A percentile compares a stretch with the other conserved stretches of the same genome.
Conservation (phyloP, 2,113 vertebrate species). For the Nothobranchius furzeri region DNA sequence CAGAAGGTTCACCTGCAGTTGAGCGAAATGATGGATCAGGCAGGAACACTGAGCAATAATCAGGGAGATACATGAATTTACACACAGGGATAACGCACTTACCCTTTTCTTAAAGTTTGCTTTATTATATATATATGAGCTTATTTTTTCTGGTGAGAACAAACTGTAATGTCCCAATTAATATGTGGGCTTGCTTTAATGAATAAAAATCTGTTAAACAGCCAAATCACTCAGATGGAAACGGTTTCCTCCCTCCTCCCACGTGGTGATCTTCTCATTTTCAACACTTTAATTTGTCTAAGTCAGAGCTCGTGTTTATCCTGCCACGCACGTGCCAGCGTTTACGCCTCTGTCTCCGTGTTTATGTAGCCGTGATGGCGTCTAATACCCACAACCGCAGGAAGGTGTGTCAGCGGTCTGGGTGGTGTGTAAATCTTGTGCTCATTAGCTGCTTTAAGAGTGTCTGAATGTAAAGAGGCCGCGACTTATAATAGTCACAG, state of each 20-base stretch:
- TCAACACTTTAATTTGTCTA: slow-evolving; percentile 16
- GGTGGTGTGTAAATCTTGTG: slow-evolving; percentile 14
- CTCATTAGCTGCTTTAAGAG: slow-evolving; percentile 53
- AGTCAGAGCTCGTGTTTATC: background rate
- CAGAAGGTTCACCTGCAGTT: slow-evolving; percentile 66
- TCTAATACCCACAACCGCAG: slow-evolving; percentile 1
- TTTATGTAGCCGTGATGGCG: slow-evolving; percentile 5
- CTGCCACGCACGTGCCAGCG: background rate
- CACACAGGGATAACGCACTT: slow-evolving; percentile 33
- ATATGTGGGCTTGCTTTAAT: slow-evolving; percentile 23
- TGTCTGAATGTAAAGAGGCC: slow-evolving; percentile 34
- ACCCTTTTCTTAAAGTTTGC: background rate
- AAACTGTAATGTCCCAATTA: slow-evolving; percentile 29
- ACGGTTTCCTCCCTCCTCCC: slow-evolving; percentile 55
- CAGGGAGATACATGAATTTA: slow-evolving; percentile 51
- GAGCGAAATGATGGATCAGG: slow-evolving; percentile 45
- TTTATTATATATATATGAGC: slow-evolving; percentile 13
- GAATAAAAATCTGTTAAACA: slow-evolving; percentile 51
- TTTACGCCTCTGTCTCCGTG: slow-evolving; percentile 18
- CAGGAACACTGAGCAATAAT: slow-evolving; percentile 22
- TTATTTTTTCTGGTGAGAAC: slow-evolving; percentile 28
- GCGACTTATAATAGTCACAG: slow-evolving; percentile 12
- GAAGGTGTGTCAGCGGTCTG: slow-evolving; percentile 24
- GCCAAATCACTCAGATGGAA: slow-evolving; percentile 36
- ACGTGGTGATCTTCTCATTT: slow-evolving; percentile 23